Conservation (phyloP, 1,140 invertebrate genomes). For the Heliconius melpomene region DNA sequence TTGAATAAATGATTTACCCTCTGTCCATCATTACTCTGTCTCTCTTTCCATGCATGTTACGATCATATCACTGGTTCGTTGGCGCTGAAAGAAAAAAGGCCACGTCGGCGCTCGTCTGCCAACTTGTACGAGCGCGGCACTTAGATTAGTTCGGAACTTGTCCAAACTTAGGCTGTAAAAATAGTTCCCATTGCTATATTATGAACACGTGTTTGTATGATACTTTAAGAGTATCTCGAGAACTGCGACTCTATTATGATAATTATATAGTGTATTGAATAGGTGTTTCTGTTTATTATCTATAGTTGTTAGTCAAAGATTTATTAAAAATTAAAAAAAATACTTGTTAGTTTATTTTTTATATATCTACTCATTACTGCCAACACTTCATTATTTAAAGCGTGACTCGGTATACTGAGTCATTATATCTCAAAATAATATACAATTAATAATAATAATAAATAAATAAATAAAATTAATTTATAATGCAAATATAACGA, state of each 20-base stretch:
- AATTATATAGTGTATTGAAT: not conserved
- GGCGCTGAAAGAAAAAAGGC: constrained; percentile 63
- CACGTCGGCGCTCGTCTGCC: constrained; percentile 70
- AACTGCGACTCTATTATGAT: not conserved
- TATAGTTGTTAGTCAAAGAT: not conserved
- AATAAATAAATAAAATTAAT: constrained; percentile 18
- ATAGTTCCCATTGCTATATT: constrained; percentile 14
- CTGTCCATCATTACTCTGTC: constrained; percentile 35
- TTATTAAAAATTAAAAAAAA: not conserved
- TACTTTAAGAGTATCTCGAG: not conserved
- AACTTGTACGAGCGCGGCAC: constrained; percentile 66
- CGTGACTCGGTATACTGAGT: not conserved
- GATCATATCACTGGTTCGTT: constrained; percentile 69
- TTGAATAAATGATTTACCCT: too few species aligned
- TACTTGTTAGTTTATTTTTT: constrained; percentile 13
- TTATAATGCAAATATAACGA: constrained; percentile 13
- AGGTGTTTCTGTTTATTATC: not conserved
- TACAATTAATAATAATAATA: not conserved
- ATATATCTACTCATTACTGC: constrained; percentile 11
- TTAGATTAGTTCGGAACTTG: constrained; percentile 70
- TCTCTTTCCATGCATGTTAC: constrained; percentile 68
- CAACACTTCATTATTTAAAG: constrained; percentile 11
- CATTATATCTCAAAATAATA: constrained; percentile 5
- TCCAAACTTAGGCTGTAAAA: constrained; percentile 43
- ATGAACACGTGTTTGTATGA: not conserved